Percentiles rank a stretch among this genome's conserved stretches.
These are phyloP conservation scores for Pardosa pseudoannulata DNA, from an alignment of 2,888 invertebrate species.

Conservation along the genomic window DNA sequence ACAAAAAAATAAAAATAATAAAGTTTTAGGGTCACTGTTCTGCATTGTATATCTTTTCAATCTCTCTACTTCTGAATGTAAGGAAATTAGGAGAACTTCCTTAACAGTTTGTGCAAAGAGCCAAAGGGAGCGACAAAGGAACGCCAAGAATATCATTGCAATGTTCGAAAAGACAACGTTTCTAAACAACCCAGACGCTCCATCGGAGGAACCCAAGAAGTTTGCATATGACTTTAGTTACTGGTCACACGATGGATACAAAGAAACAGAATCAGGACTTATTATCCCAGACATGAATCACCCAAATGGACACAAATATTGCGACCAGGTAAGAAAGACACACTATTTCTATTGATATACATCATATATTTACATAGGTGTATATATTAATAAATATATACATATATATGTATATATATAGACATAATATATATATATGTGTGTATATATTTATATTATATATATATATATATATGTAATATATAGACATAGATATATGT, in stretches of 20 bases:
- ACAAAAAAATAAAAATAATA: no score
- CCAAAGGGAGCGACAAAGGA: slow-evolving; percentile 79
- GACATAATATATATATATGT: no score
- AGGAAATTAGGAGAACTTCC: neutral
- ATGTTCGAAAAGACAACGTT: slow-evolving; percentile 79
- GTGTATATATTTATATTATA: no score
- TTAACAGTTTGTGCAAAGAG: slow-evolving; percentile 34
- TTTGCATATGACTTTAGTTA: slow-evolving; percentile 81
- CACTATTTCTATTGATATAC: no score
- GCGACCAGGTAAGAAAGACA: slow-evolving; percentile 80
- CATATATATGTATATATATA: no score
- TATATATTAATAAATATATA: no score
- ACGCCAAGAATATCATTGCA: slow-evolving; percentile 79
- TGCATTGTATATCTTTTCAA: no score
- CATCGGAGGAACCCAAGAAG: slow-evolving; percentile 77
- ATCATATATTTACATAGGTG: no score
- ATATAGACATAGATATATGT: no score
- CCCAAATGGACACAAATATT: slow-evolving; percentile 78
- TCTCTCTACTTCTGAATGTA: no score
- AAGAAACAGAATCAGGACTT: slow-evolving; percentile 78
- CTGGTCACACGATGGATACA: slow-evolving; percentile 81
- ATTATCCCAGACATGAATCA: slow-evolving; percentile 77
- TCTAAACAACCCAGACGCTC: slow-evolving; percentile 79
- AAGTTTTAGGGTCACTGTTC: no score
- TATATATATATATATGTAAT: no score